Evolutionary conservation across 92 coral and sea anemone species (phyloP).

Genomic region (Heliopora coerulea): DNA sequence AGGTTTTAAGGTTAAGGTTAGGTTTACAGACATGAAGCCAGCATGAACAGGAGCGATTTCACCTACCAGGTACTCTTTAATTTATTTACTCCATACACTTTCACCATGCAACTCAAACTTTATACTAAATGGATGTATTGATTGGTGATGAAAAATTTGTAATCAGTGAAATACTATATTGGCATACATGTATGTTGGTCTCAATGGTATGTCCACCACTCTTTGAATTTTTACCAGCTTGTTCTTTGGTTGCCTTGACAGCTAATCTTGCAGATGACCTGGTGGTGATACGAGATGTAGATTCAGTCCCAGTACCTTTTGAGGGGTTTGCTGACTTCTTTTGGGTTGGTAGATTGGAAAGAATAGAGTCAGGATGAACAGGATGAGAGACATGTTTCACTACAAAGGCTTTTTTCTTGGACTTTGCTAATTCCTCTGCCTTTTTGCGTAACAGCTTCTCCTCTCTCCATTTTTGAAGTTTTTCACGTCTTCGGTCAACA

Average conservation of each 20-base stretch:
- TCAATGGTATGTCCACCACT: too few species aligned
- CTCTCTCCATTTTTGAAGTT: constrained; percentile 75
- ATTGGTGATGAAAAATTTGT: too few species aligned
- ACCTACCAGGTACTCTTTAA: too few species aligned
- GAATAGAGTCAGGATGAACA: constrained; percentile 20
- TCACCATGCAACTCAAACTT: too few species aligned
- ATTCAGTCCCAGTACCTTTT: not conserved
- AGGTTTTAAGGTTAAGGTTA: too few species aligned
- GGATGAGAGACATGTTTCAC: constrained; percentile 63
- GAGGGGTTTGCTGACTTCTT: constrained; percentile 43
- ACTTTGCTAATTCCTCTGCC: constrained; percentile 46
- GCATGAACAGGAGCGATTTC: too few species aligned
- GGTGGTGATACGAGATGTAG: constrained; percentile 33
- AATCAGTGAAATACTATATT: too few species aligned
- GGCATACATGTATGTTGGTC: too few species aligned
- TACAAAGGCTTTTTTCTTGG: constrained; percentile 65
- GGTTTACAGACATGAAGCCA: too few species aligned
- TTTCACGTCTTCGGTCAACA: constrained; percentile 54
- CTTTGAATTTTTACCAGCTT: not conserved
- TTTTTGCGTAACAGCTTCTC: constrained; percentile 59
- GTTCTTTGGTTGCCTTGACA: constrained; percentile 1
- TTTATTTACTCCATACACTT: too few species aligned
- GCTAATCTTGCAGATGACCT: constrained; percentile 70
- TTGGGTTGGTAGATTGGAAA: constrained; percentile 23
- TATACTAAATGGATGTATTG: too few species aligned